phyloP scores from a whole-genome alignment of 2,797 vertebrate genomes.

The Trachops cirrhosus region DNA sequence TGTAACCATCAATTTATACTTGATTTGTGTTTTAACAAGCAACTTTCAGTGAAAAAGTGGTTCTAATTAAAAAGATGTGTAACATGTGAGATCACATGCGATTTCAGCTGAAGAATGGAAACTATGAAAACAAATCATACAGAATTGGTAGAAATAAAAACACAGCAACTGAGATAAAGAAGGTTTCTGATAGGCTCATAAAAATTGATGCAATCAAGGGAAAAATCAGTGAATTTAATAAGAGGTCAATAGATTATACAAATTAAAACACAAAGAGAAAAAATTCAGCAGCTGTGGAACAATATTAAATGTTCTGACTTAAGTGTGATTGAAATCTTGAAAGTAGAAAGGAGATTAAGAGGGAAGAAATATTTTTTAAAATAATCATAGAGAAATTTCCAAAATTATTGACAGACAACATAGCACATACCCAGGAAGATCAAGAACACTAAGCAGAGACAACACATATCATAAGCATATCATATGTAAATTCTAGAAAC shows the following conservation, averaged over 20 bases:
- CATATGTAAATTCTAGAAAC: not conserved
- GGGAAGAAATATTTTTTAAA: not conserved
- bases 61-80: not conserved
- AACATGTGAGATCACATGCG: not conserved
- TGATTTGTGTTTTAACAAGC: constrained; percentile 71
- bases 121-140: not conserved
- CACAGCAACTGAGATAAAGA: not conserved
- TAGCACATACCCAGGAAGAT: not conserved
- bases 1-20: not conserved
- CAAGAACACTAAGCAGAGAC: not conserved
- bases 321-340: not conserved
- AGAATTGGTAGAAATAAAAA: not conserved
- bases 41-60: constrained; percentile 68
- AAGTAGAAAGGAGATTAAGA: not conserved
- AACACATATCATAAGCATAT: not conserved
- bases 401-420: not conserved
- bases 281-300: not conserved
- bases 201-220: not conserved
- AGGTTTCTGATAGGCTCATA: not conserved
- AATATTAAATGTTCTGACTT: not conserved
- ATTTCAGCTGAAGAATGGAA: not conserved
- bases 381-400: not conserved
- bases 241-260: not conserved
- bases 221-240: not conserved
- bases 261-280: not conserved